Evolutionary conservation across 1,140 invertebrate genomes (phyloP).

Genomic region (Drosophila chauvacae): DNA sequence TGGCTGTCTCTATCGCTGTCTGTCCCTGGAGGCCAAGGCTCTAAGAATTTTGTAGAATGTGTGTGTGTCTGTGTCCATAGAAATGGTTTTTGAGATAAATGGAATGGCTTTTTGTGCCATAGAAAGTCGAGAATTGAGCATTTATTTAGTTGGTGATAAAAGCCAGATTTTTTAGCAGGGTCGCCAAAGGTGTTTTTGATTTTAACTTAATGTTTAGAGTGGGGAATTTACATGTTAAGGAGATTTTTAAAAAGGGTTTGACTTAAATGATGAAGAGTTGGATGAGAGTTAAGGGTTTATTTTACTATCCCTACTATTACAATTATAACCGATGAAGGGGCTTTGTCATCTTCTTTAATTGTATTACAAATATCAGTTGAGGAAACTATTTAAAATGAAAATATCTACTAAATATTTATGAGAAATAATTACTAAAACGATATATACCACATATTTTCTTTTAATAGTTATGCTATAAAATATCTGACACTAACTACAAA

Average conservation of each 20-base stretch:
- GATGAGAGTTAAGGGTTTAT: not conserved
- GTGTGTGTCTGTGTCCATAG: slow-evolving; percentile 4
- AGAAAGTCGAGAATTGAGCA: slow-evolving; percentile 13
- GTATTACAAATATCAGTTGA: not conserved
- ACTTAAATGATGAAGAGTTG: not conserved
- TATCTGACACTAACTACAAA: too few relatives aligned
- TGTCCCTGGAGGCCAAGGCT: slow-evolving; percentile 37
- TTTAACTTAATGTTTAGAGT: not conserved
- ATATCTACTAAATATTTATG: too few relatives aligned
- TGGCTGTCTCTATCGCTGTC: slow-evolving; percentile 9
- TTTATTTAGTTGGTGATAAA: slow-evolving; percentile 4
- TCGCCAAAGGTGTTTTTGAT: not conserved
- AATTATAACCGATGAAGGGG: too few relatives aligned
- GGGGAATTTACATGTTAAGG: not conserved
- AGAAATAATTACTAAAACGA: too few relatives aligned
- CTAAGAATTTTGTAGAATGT: not conserved
- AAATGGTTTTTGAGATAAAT: slow-evolving; percentile 34
- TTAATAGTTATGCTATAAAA: too few relatives aligned
- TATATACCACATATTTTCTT: too few relatives aligned
- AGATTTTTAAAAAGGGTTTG: not conserved
- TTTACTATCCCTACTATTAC: too few relatives aligned
- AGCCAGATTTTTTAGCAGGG: slow-evolving; percentile 14
- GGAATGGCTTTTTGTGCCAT: slow-evolving; percentile 27
- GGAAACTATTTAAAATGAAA: too few relatives aligned
- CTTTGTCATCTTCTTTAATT: not conserved